A percentile compares a stretch with the other conserved stretches of the same genome.
Evolutionary conservation across 2,888 invertebrate species (phyloP).

Genomic region (Troglohyphantes excavatus): DNA sequence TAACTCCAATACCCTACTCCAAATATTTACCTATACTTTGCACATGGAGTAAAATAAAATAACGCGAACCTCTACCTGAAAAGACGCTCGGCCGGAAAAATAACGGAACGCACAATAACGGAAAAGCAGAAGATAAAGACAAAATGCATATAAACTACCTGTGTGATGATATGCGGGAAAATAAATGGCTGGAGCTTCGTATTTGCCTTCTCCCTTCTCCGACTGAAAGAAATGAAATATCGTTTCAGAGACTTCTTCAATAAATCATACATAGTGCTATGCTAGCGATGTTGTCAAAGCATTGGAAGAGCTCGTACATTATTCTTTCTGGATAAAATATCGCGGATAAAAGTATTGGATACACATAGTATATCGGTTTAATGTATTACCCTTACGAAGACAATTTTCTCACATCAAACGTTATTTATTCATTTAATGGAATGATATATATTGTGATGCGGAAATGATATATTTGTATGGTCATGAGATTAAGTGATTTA

Average conservation of each 20-base stretch:
- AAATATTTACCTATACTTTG: background rate
- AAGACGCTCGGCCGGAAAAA: background rate
- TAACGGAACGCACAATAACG: background rate
- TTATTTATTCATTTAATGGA: slow-evolving; percentile 42
- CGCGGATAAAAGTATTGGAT: slow-evolving; percentile 59
- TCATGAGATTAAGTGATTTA: no score
- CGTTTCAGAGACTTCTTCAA: slow-evolving; percentile 56
- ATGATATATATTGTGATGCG: background rate
- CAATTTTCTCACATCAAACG: background rate
- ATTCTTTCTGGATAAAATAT: slow-evolving; percentile 56
- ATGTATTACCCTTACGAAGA: slow-evolving; percentile 18
- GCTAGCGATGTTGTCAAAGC: slow-evolving; percentile 33
- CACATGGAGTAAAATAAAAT: background rate
- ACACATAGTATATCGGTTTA: slow-evolving; percentile 5
- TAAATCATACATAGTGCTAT: slow-evolving; percentile 52
- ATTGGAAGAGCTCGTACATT: slow-evolving; percentile 45
- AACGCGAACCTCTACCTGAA: background rate
- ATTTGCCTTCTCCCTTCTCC: slow-evolving; percentile 74
- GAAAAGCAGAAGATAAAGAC: slow-evolving; percentile 37
- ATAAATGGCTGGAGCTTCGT: slow-evolving; percentile 73
- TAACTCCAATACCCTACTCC: no score
- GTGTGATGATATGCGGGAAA: slow-evolving; percentile 75
- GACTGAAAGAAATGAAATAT: slow-evolving; percentile 74
- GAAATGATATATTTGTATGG: no score
- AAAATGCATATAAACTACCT: slow-evolving; percentile 57